Conservation (phyloP, 2,113 vertebrate species). For the Prinia subflava region DNA sequence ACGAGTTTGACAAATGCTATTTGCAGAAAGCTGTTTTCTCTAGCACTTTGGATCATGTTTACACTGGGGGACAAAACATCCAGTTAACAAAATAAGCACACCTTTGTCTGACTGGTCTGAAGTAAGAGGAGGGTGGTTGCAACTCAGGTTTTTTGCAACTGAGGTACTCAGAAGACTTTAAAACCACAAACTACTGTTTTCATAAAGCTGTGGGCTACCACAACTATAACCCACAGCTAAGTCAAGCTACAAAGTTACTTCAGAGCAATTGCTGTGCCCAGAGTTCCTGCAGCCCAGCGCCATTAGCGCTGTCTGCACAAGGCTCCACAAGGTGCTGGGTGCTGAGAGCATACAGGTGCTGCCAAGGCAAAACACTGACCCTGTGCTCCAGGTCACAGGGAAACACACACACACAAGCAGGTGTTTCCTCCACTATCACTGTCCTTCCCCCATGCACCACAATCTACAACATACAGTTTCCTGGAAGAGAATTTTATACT, state of each 20-base stretch:
- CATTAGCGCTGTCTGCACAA: neutral
- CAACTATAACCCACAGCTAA: neutral
- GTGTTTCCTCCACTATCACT: fast-evolving
- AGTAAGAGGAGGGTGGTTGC: constrained; percentile 54
- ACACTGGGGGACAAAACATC: neutral
- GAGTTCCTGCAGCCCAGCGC: neutral
- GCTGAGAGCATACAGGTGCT: fast-evolving
- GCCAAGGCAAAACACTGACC: fast-evolving
- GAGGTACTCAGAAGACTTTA: constrained; percentile 29
- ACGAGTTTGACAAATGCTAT: neutral
- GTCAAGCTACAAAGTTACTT: neutral
- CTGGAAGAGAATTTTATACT: neutral
- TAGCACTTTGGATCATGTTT: neutral
- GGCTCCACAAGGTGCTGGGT: neutral
- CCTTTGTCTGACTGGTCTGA: constrained; percentile 61
- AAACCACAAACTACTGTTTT: neutral
- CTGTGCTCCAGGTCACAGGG: neutral
- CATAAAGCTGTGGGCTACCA: neutral
- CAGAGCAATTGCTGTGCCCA: neutral
- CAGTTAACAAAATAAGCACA: constrained; percentile 49
- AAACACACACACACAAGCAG: fast-evolving
- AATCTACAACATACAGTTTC: neutral
- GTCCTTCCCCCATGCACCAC: fast-evolving
- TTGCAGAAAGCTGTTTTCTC: neutral
- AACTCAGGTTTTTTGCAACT: constrained; percentile 64